Percentiles rank a stretch among this genome's conserved stretches.
Evolutionary conservation across 2,888 invertebrate species (phyloP).

Genomic region (Eugnorisma glareosa): DNA sequence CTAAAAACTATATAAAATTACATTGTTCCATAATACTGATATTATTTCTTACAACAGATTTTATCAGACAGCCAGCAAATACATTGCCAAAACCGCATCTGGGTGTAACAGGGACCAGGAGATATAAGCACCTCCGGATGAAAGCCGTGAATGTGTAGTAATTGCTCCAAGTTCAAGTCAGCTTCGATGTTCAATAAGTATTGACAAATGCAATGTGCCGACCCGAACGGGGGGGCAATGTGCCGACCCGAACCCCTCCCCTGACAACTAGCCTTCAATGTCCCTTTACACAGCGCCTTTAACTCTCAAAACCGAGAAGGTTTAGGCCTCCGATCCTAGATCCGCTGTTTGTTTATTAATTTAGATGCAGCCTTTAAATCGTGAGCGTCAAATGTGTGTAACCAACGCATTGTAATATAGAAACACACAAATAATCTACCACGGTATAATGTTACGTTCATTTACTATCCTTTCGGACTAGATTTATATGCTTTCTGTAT

Average conservation of each 20-base stretch:
- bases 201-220: not conserved
- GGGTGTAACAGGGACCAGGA: not conserved
- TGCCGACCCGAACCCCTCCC: too few species aligned
- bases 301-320: not conserved
- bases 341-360: not conserved
- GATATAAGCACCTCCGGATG: not conserved
- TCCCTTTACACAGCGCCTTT: not conserved
- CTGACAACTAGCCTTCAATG: not conserved
- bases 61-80: not conserved
- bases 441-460: conserved; percentile 46
- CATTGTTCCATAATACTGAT: conserved; percentile 5
- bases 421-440: conserved; percentile 62
- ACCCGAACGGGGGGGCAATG: too few species aligned
- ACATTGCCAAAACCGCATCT: too few species aligned
- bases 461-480: conserved; percentile 29
- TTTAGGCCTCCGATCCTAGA: not conserved
- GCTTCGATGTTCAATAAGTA: not conserved
- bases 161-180: not conserved
- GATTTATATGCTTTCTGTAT: conserved; percentile 18
- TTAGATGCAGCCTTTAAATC: not conserved
- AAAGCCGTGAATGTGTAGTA: not conserved
- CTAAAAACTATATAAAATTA: not conserved
- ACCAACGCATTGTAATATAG: conserved; percentile 26
- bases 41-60: not conserved
- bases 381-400: conserved; percentile 43